Evolutionary conservation across 2,113 vertebrate genomes (phyloP).

Genomic region (Elachura formosa): DNA sequence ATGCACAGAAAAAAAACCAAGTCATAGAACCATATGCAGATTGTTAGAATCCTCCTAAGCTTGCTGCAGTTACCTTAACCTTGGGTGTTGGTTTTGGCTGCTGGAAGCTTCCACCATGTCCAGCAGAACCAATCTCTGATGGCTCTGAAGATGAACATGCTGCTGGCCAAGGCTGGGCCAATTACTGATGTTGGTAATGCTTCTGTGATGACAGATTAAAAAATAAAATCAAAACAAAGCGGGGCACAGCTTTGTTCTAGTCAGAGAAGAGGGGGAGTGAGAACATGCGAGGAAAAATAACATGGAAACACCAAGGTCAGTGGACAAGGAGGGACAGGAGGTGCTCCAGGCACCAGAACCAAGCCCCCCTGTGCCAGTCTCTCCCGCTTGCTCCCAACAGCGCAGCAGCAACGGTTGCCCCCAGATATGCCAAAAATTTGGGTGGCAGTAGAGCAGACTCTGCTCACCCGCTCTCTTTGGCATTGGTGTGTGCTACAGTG

Average conservation of each 20-base stretch:
- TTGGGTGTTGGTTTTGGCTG: background rate
- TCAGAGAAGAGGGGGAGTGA: background rate
- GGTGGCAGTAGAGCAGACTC: too few species aligned
- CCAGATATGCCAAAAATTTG: too few species aligned
- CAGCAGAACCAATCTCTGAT: too few species aligned
- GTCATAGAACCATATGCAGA: background rate
- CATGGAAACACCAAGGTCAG: background rate
- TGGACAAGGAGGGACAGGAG: background rate
- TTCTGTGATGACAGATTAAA: background rate
- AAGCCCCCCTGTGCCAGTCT: too few species aligned
- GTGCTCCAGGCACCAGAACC: background rate
- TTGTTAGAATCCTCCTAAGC: background rate
- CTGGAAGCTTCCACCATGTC: too few species aligned
- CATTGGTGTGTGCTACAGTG: too few species aligned
- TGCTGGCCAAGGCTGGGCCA: too few species aligned
- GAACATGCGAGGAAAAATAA: background rate
- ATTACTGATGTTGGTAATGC: background rate
- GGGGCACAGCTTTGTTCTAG: background rate
- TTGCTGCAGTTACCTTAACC: background rate
- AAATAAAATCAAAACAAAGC: background rate
- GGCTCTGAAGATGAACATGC: too few species aligned
- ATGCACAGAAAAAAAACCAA: background rate
- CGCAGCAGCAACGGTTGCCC: too few species aligned
- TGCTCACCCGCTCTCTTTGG: too few species aligned
- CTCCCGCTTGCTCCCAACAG: too few species aligned